Evolutionary conservation across 30 jellyfish, hydroid and myxozoan genomes (phyloP).

Genomic region (Aurelia sp.): DNA sequence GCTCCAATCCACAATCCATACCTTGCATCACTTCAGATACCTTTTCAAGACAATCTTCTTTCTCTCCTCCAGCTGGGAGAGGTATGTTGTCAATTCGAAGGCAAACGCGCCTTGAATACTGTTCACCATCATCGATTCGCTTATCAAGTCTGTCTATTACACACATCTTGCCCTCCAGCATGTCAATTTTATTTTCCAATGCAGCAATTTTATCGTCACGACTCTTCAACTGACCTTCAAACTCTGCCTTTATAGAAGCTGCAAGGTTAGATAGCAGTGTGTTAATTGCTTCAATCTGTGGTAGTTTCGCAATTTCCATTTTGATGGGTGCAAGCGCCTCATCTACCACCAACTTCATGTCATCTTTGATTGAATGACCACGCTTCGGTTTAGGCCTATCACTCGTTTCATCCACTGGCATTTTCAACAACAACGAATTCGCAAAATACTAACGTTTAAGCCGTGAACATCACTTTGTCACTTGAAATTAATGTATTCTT

Average conservation of each 20-base stretch:
- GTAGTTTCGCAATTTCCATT: slow-evolving; percentile 5
- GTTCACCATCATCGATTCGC: slow-evolving; percentile 12
- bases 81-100: too few species aligned
- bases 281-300: slow-evolving; percentile 7
- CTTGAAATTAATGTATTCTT: neutral
- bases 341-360: slow-evolving; percentile 7
- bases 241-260: slow-evolving; percentile 5
- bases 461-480: slow-evolving; percentile 5
- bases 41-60: too few species aligned
- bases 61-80: too few species aligned
- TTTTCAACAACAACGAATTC: neutral
- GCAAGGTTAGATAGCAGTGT: slow-evolving; percentile 3
- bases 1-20: too few species aligned
- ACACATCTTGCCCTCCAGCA: slow-evolving; percentile 14
- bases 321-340: slow-evolving; percentile 15
- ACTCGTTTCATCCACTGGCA: slow-evolving; percentile 6
- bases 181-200: slow-evolving; percentile 4
- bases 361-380: neutral
- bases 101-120: neutral
- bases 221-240: slow-evolving; percentile 7
- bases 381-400: slow-evolving; percentile 8
- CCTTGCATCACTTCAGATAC: too few species aligned
- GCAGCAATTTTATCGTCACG: slow-evolving; percentile 11
- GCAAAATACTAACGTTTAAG: neutral
- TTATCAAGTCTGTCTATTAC: slow-evolving; percentile 11